Base-by-base conservation (phyloP, 2,888 invertebrate genomes). In the Zaprionus bogoriensis region DNA sequence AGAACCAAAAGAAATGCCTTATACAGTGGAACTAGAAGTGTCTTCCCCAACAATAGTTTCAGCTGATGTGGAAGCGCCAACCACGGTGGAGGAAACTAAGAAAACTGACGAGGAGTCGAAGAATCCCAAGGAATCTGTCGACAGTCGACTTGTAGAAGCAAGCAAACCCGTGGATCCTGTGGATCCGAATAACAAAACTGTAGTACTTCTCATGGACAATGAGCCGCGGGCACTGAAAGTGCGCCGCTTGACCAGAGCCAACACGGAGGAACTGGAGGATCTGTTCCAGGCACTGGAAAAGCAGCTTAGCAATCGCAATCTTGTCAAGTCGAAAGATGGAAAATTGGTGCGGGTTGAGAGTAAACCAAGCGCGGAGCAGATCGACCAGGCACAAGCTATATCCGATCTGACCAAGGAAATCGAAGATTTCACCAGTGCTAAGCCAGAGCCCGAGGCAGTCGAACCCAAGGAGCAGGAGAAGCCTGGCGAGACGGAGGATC, bases 241-340 rank as follows among this genome's bases (percentile, higher is more conserved):
- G 0, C 82, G 89, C 4, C 77, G 89, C 2, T 59, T 89, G 22
- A 89, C 89, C 23, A 77, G 89, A 39, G 89, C 89, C 30, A 89
- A 89, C 42, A 89, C 89, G 0, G 89, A 89, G 59, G 89, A 90
- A 2, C 63, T 89, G 1, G 89, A 89, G 39, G 87, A 69, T 4
- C 63, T 90, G 2, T 88, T 90, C 17, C 82, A 88, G 46, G 89
- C 90, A 2, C 70, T 90, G 0, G 89, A 89, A 61, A 89, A 88
- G 7, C 90, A 89, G 38, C 74, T 89, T 1, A 88, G 61, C 30
- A 77, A 89, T 25, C 73, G 89, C 1, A 83, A 84, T 47, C 78
- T 88, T 0, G 58, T 86, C n/a, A 84, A 80, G 44, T 77, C 76
- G 9, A 72, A 80, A 19, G 79, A 83, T 58, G 87, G 82, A 6